Evolutionary conservation across 2,113 vertebrate species (phyloP).

Genomic region (Hemiprocne comata): DNA sequence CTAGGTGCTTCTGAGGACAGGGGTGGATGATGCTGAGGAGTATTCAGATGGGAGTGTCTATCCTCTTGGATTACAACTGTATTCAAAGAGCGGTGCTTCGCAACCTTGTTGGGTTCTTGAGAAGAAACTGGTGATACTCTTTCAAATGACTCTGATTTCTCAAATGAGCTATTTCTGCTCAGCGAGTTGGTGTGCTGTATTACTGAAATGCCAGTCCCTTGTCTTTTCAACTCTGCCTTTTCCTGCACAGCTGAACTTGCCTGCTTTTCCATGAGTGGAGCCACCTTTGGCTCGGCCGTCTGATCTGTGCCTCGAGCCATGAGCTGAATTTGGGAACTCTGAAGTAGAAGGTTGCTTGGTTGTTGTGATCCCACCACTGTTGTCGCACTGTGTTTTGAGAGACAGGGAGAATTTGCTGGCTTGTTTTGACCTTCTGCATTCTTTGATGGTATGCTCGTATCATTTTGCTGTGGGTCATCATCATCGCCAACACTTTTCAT

Average conservation of each 20-base stretch:
- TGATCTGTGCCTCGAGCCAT: constrained; percentile 78
- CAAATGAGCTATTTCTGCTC: constrained; percentile 90
- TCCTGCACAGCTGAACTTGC: constrained; percentile 74
- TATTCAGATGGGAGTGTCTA: constrained; percentile 27
- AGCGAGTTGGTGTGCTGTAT: constrained; percentile 98
- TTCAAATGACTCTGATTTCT: constrained; percentile 87
- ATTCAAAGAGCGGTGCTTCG: constrained; percentile 72
- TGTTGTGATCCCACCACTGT: constrained; percentile 71
- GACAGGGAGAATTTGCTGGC: constrained; percentile 41
- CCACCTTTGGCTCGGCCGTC: constrained; percentile 75
- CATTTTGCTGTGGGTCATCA: constrained; percentile 90
- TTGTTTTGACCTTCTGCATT: constrained; percentile 77
- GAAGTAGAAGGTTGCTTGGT: constrained; percentile 71
- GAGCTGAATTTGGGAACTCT: constrained; percentile 83
- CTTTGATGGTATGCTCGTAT: constrained; percentile 77
- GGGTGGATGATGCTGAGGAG: constrained; percentile 69
- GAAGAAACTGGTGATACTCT: constrained; percentile 79
- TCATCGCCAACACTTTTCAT: constrained; percentile 98
- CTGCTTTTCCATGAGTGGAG: constrained; percentile 80
- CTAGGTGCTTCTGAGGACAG: constrained; percentile 55
- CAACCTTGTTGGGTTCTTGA: constrained; percentile 73
- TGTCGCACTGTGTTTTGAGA: constrained; percentile 66
- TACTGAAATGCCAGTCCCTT: constrained; percentile 93
- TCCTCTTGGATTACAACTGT: constrained; percentile 70
- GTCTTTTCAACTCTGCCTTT: constrained; percentile 85